Base-by-base conservation (phyloP, 2,797 vertebrate genomes). In the Artibeus jamaicensis region DNA sequence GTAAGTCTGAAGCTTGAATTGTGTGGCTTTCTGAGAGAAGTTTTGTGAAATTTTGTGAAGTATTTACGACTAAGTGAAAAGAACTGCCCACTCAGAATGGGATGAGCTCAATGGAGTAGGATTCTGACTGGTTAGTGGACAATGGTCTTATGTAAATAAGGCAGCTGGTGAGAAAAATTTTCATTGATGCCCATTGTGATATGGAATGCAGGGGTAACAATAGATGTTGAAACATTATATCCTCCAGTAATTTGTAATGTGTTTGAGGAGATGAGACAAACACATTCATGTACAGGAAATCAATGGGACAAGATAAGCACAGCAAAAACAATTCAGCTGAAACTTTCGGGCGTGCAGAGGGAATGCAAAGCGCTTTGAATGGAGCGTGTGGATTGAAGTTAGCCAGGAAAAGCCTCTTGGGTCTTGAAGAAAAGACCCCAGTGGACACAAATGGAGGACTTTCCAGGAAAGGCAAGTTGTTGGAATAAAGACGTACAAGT, bases 241-340 rank as follows among this genome's bases (percentile, higher is more conserved):
- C 53, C 65, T 55, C 19, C 53, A 34, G 65, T 65, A 59, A 32
- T 89, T 74, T 95, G 34, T 87, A 71, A 85, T 85, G 22, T 65
- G 32, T 94, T 91, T 89, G 50, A 84, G 59, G 57, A 94, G 39
- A 24, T 73, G 55, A 94, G 82, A 92, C 39, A 67, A n/a, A 70
- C 84, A 34, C 44, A 65, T 44, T 68, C 44, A n/a, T 24, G 9
- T 39, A 12, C 8, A 37, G 55, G 67, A 73, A 86, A 19, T 48
- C 74, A 57, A 4, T 29, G 68, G 24, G 76, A 65, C 55, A 42
- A 46, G 65, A n/a, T 73, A 74, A 73, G 22, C n/a, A 39, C 11
- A 42, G 39, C 34, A 57, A 88, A 84, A 84, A 53, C 71, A 79
- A 74, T 73, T n/a, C 15, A 74, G 44, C 68, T 53, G 83, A 42